Evolutionary conservation across 2,797 vertebrate species (phyloP), one percentile per base, ranked within the genome.

Genomic region (Huso huso): DNA sequence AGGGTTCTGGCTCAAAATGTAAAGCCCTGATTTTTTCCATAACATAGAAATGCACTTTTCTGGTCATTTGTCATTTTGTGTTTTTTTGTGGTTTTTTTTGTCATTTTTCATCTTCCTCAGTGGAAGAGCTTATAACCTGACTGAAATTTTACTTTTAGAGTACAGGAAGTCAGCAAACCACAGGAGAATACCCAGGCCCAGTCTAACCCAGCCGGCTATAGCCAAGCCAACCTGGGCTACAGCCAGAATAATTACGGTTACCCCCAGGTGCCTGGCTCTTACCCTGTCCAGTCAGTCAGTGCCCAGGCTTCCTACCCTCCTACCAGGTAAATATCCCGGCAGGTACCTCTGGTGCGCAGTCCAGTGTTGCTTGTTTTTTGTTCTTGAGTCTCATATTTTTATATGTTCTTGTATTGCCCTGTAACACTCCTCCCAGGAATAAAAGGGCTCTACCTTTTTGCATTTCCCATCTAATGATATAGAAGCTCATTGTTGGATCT

Each of bases 161-260:
- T 86, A 62, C 87, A 87, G 79, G 89, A 92, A 83, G 85, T 86
- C 80, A 91, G 82, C 79, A 91, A 92, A 81, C 88, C 88, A 11
- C 81, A 85, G 72, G 90, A 92, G 74, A 87, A 80, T 65, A 90
- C 79, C 77, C 90, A 91, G 71, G 82, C 88, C 5, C 89, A 82
- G 0, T 85, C 87, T 8, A 90, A 85, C 74, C 82, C 88, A 0
- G 86, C 87, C 12, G 84, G 86, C 66, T 92, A 92, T 81, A 89
- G 85, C 77, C 90, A 92, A 68, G 85, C 89, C 76, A 88, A 79
- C 76, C 78, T 91, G 48, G 89, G 87, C 6, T 92, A 91, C 0
- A 88, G 88, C 59, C 90, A 90, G 73, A 90, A 86, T 80, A 91
- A 87, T 85, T 92, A 92, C 85, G 88, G 85, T 72, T 91, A 91